Evolutionary conservation across 1,140 invertebrate species (phyloP), one percentile per base, ranked within the genome.

Genomic region (Sycophila sp.): DNA sequence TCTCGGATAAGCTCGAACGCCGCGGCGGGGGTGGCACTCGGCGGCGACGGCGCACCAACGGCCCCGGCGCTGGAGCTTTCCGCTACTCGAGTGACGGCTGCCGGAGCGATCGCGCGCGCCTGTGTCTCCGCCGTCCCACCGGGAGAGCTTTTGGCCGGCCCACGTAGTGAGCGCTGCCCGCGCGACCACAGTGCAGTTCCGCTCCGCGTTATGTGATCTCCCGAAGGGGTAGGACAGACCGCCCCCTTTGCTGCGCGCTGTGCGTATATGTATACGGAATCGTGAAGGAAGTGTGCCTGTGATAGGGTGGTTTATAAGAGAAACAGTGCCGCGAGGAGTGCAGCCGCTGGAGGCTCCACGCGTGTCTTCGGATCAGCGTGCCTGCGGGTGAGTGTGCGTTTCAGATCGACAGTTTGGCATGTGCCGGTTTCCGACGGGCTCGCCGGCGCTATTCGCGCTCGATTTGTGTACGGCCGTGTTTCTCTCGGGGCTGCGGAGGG

Each of bases 1-100:
- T 74, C n/a, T 74, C 70, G 67, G 67, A 69, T 67, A 34, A 26
- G 59, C 17, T 69, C 26, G 58, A 38, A 22, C 22, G 38, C 30
- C 1, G 30, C 34, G 36, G 42, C 59, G 56, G 47, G 38, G 63
- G 66, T 45, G 55, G 36, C 19, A n/a, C 40, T 32, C 32, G 30
- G 10, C 47, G 38, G 49, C 45, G 58, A 47, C 51, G 19, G 58
- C 38, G 26, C n/a, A n/a, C n/a, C n/a, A n/a, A n/a, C n/a, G 36
- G 45, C 28, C 22, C 51, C 69, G 72, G 38, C 15, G 40, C n/a
- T 6, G 71, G 73, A 79, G 77, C 75, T 77, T 75, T 75, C n/a
- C 73, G 75, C 67, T 79, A 83, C 81, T 84, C 81, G 78, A 77
- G 75, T 78, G 76, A 76, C 71, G 67, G 79, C 81, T 76, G 68